Conservation (phyloP, 2,113 vertebrate species). For the Gracilinanus agilis region DNA sequence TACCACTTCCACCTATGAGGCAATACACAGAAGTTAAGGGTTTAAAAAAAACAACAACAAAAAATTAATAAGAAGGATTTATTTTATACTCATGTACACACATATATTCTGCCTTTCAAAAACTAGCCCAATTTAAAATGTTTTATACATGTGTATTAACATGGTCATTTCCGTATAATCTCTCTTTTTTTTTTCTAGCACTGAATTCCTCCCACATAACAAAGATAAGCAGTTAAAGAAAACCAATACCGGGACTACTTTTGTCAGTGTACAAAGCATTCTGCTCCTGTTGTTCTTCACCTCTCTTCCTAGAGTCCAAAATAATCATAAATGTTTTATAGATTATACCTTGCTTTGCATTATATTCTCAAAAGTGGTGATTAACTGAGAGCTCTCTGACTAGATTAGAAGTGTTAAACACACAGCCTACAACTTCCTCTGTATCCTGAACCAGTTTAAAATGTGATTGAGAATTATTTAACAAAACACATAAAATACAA, state of each 20-base stretch:
- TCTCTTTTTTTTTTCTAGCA: background rate
- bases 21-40: too few relatives aligned
- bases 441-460: background rate
- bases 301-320: background rate
- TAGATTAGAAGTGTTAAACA: background rate
- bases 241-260: background rate
- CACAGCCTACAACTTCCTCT: background rate
- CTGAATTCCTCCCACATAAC: background rate
- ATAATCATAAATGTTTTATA: background rate
- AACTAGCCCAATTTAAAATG: background rate
- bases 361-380: background rate
- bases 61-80: too few relatives aligned
- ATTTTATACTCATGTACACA: background rate
- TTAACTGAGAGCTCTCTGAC: background rate
- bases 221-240: background rate
- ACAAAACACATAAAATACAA: background rate
- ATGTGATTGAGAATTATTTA: background rate
- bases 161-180: background rate
- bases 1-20: too few relatives aligned
- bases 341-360: background rate
- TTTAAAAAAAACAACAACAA: too few relatives aligned
- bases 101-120: background rate
- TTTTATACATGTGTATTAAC: background rate
- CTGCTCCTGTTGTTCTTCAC: background rate
- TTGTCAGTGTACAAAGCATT: background rate